Base-by-base conservation (phyloP, 2,113 vertebrate genomes). In the Cyanoderma ruficeps region DNA sequence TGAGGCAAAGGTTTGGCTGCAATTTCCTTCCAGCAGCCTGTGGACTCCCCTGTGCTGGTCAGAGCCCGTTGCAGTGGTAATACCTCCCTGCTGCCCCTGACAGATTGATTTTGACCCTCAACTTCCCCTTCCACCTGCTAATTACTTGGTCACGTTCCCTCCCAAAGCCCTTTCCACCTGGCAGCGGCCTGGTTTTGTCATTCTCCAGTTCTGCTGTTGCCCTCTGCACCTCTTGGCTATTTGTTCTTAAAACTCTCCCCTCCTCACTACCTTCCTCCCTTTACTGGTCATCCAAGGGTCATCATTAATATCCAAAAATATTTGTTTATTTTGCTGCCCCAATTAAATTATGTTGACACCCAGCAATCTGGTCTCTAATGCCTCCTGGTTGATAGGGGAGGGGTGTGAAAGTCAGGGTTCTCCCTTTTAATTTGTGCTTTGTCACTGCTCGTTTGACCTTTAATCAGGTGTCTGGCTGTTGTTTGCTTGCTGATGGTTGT, bases 361-460 rank as follows among this genome's bases (percentile, higher is more conserved):
- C 47, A 86, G 37, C 21, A 61, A 1, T 39, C 64, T 72, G 41
- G 3, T 86, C 50, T 60, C 24, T 90, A 65, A 39, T 60, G 20
- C 39, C 35, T 56, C 3, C 37, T 56, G 61, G 37, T 33, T 95
- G 53, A 46, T 81, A 24, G 42, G 11, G 20, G 9, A 75, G 22
- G 27, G 56, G 35, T 64, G 50, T 68, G 60, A 89, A 92, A 92
- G 75, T 68, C 76, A 39, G 60, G 8, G 27, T 20, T 68, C 84
- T 88, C 41, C 21, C 65, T 91, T 95, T 96, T 82, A 94, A 95
- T 96, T 82, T 87, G 69, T 89, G 80, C 42, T 93, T 89, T 93
- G 76, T 84, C 91, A 72, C 71, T 69, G 80, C 83, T 87, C 49
- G 44, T 56, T 64, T 95, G 95, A 93, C 90, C 93, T 96, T 89